Evolutionary conservation across 2,113 vertebrate species (phyloP).

Genomic region (Eleginops maclovinus): DNA sequence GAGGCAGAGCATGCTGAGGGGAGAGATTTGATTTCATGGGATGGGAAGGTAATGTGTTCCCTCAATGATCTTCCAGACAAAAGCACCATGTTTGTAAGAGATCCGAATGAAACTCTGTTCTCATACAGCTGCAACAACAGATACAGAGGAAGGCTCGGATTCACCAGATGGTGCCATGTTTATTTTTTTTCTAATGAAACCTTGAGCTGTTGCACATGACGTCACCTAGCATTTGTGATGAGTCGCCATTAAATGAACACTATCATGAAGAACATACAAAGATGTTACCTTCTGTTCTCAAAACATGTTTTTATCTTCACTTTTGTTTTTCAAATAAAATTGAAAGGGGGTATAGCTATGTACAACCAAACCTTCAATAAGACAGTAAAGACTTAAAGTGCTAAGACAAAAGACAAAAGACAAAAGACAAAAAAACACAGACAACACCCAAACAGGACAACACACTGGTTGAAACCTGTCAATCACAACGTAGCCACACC

Average conservation of each 20-base stretch:
- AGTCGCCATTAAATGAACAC: not conserved
- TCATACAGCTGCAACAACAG: slow-evolving; percentile 16
- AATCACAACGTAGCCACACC: too few relatives aligned
- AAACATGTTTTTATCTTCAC: too few relatives aligned
- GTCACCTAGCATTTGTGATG: not conserved
- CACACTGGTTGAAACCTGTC: too few relatives aligned
- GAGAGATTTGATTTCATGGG: not conserved
- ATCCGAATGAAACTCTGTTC: not conserved
- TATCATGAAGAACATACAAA: not conserved
- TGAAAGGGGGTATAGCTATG: too few relatives aligned
- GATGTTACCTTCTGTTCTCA: too few relatives aligned
- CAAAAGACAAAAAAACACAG: too few relatives aligned
- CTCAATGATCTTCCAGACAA: slow-evolving; percentile 10
- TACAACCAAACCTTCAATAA: too few relatives aligned
- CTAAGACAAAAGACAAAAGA: too few relatives aligned
- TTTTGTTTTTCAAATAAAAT: too few relatives aligned
- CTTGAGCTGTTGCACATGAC: not conserved
- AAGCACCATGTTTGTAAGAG: slow-evolving; percentile 13
- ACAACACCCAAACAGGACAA: too few relatives aligned
- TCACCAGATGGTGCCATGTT: not conserved
- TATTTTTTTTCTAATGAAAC: not conserved
- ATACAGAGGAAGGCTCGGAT: not conserved
- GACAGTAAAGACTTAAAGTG: too few relatives aligned
- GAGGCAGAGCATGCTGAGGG: not conserved
- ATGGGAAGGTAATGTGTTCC: slow-evolving; percentile 2